A percentile compares a stretch with the other conserved stretches of the same genome.
phyloP scores from a whole-genome alignment of 2,888 invertebrate genomes.

The Hoplodrina ambigua region DNA sequence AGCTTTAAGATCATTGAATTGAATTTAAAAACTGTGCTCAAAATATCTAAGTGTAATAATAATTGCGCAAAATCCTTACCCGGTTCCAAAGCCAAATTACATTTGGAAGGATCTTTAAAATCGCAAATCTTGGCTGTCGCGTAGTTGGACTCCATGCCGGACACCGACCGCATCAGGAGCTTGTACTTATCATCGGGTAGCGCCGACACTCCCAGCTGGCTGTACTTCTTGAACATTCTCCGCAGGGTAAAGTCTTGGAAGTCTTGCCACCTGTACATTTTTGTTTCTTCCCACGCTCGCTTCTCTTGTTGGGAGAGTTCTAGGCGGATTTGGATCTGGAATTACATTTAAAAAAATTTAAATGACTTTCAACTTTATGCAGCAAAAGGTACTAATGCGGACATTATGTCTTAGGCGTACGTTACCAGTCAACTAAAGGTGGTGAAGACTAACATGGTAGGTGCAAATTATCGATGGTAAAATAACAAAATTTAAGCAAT shows the following conservation, averaged over 20 bases:
- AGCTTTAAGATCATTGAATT: too few species aligned
- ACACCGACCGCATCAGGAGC: conserved; percentile 91
- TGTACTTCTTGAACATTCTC: conserved; percentile 94
- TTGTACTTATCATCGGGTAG: conserved; percentile 92
- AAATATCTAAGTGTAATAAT: too few species aligned
- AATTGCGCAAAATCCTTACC: conserved; percentile 80
- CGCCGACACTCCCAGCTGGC: conserved; percentile 93
- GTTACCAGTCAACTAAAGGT: too few species aligned
- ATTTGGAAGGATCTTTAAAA: conserved; percentile 91
- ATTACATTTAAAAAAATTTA: conserved; percentile 25
- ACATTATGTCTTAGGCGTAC: too few species aligned
- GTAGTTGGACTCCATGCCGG: conserved; percentile 94
- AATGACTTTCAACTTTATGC: too few species aligned
- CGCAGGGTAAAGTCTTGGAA: conserved; percentile 92
- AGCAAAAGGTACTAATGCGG: too few species aligned
- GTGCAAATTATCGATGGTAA: too few species aligned
- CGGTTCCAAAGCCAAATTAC: conserved; percentile 94
- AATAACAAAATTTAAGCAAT: too few species aligned
- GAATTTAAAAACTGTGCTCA: too few species aligned
- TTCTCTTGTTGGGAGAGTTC: conserved; percentile 90
- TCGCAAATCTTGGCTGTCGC: conserved; percentile 95
- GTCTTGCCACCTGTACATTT: conserved; percentile 93
- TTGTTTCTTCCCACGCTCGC: conserved; percentile 92
- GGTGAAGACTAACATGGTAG: too few species aligned
- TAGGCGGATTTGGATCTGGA: conserved; percentile 82